Conservation (phyloP, 2,797 vertebrate species). For the Ptychadena robeensis region DNA sequence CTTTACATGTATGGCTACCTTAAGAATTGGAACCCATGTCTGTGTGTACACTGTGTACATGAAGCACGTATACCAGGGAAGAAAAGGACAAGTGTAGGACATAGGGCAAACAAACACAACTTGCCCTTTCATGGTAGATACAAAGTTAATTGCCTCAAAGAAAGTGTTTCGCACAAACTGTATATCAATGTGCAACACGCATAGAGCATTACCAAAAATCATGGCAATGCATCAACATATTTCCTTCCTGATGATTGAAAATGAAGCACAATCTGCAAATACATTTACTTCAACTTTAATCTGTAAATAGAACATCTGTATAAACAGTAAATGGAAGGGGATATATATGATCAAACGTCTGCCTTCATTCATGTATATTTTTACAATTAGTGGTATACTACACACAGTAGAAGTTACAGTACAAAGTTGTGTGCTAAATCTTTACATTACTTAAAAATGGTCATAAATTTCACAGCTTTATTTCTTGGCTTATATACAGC, state of each 20-base stretch:
- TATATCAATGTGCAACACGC: too few relatives aligned
- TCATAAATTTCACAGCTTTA: slow-evolving; percentile 64
- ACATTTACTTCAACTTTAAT: slow-evolving; percentile 44
- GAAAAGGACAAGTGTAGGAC: too few relatives aligned
- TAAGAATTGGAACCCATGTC: too few relatives aligned
- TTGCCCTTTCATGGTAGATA: too few relatives aligned
- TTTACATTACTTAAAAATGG: slow-evolving; percentile 47
- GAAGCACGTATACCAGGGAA: too few relatives aligned
- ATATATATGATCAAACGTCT: slow-evolving; percentile 36
- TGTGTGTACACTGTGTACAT: too few relatives aligned
- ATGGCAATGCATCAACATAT: not conserved
- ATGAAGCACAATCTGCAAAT: not conserved
- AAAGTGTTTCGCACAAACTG: too few relatives aligned
- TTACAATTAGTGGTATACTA: slow-evolving; percentile 51
- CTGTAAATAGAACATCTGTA: slow-evolving; percentile 55
- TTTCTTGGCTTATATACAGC: slow-evolving; percentile 58
- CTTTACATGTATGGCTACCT: too few relatives aligned
- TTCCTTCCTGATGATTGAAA: not conserved
- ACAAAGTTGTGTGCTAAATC: slow-evolving; percentile 53
- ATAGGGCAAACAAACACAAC: too few relatives aligned
- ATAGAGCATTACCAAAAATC: too few relatives aligned
- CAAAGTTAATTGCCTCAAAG: too few relatives aligned
- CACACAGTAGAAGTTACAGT: slow-evolving; percentile 54
- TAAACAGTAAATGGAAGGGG: slow-evolving; percentile 47
- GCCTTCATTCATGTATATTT: slow-evolving; percentile 37